Evolutionary conservation across 1,140 invertebrate species (phyloP).

Genomic region (Rhysida immarginata): DNA sequence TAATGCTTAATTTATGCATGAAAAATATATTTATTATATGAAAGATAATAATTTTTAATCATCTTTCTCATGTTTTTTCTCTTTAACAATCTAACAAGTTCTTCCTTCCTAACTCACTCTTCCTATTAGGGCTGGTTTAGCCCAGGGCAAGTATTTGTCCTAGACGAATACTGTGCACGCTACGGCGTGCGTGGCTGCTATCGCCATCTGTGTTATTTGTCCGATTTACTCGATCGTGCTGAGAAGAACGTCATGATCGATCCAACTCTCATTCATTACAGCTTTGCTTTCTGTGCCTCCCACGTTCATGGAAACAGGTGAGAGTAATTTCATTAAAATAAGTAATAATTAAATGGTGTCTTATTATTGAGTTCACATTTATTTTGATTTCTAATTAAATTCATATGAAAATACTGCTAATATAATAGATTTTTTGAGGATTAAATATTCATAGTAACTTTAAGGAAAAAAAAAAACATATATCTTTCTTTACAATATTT

Average conservation of each 20-base stretch:
- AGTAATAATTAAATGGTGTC: too few species aligned
- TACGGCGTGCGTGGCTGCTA: constrained; percentile 96
- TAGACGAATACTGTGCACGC: constrained; percentile 95
- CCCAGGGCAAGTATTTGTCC: constrained; percentile 92
- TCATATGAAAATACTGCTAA: background rate
- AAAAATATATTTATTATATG: too few species aligned
- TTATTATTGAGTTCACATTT: too few species aligned
- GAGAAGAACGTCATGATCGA: constrained; percentile 93
- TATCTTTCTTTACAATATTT: too few species aligned
- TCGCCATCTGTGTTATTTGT: constrained; percentile 89
- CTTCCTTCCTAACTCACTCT: constrained; percentile 10
- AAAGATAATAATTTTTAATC: too few species aligned
- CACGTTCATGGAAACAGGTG: constrained; percentile 95
- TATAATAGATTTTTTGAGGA: background rate
- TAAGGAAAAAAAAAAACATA: too few species aligned
- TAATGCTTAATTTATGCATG: too few species aligned
- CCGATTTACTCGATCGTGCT: constrained; percentile 84
- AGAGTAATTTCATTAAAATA: too few species aligned
- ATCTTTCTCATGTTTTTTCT: background rate
- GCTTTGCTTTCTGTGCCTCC: constrained; percentile 96
- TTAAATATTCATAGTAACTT: background rate
- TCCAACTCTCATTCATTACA: constrained; percentile 95
- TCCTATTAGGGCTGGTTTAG: constrained; percentile 87
- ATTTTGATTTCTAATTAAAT: too few species aligned
- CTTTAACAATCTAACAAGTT: background rate